Base-by-base conservation (phyloP, 2,113 vertebrate species). In the Nanorana parkeri region DNA sequence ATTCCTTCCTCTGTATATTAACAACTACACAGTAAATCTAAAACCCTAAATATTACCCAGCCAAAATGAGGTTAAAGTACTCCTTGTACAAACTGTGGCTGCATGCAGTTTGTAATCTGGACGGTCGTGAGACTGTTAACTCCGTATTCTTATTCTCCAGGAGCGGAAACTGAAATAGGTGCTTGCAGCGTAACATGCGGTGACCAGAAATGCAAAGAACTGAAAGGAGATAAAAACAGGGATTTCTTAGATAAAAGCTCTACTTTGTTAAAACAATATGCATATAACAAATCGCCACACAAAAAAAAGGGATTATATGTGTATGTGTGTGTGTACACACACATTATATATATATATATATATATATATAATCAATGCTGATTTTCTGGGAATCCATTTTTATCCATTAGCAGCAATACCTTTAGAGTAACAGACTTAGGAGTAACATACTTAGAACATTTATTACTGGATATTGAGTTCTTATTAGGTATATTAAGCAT, bases 131-230 rank as follows among this genome's bases (percentile, higher is more conserved):
- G 32, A 15, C 7, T 60, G 41, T 83, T 84, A 85, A 84, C 90
- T 92, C 84, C 89, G 86, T 85, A 91, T 90, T 87, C 85, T 90
- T 85, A 91, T 90, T 87, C 85, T 90, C 97, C 97, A 97, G 19
- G 92, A 93, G 85, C 88, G 89, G 88, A 95, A 96, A 88, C 95
- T 97, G 87, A 97, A 91, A 84, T 93, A 96, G 0, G 93, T 90
- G 87, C 95, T 97, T 85, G 91, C 93, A 85, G 93, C 91, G 13
- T 99, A 97, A 91, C 94, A 98, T 86, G 94, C 89, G 65, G 95
- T 94, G 84, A 95, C 95, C 88, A 97, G 21, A 23, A 95, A 96
- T 84, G 96, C 95, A 86, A 96, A 97, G 88, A 97, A 96, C 97
- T 99, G 90, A 67, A 84, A 83, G 86, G 65, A 81, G 65, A 52